These are phyloP conservation scores for Strigamia crassipes DNA, from an alignment of 2,888 invertebrate genomes.

Conservation along the genomic window DNA sequence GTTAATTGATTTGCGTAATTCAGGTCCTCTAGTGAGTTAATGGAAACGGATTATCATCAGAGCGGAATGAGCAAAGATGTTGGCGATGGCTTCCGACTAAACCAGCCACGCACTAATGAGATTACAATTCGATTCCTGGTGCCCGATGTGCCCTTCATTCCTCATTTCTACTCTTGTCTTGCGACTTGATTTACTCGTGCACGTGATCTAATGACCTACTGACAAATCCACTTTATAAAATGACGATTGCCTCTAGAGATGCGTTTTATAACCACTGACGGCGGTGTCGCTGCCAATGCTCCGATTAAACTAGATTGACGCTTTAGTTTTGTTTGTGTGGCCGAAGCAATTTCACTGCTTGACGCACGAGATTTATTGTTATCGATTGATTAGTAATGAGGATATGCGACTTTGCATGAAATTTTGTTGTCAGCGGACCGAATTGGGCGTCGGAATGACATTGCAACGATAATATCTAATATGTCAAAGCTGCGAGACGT, in stretches of 20 bases:
- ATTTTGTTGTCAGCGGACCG: background rate
- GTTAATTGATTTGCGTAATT: constrained; percentile 47
- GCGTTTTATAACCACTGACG: background rate
- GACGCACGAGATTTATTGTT: background rate
- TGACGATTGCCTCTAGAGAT: constrained; percentile 10
- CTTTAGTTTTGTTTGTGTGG: background rate
- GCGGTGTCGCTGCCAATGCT: background rate
- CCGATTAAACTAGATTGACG: background rate
- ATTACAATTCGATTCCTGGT: constrained; percentile 46
- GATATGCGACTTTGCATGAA: background rate
- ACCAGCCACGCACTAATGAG: constrained; percentile 45
- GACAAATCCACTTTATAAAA: constrained; percentile 31
- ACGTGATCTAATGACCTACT: constrained; percentile 23
- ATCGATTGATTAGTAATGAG: background rate
- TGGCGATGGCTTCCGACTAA: constrained; percentile 41
- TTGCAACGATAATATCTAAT: background rate
- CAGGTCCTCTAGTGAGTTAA: constrained; percentile 41
- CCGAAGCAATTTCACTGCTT: too few species aligned
- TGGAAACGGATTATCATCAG: constrained; percentile 34
- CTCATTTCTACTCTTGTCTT: constrained; percentile 11
- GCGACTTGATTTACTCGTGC: constrained; percentile 32
- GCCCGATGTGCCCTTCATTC: constrained; percentile 21
- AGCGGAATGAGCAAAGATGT: constrained; percentile 35
- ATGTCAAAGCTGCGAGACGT: background rate
- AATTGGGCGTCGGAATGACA: background rate